Base-by-base conservation (phyloP, 2,113 vertebrate species). In the Cisticola juncidis region DNA sequence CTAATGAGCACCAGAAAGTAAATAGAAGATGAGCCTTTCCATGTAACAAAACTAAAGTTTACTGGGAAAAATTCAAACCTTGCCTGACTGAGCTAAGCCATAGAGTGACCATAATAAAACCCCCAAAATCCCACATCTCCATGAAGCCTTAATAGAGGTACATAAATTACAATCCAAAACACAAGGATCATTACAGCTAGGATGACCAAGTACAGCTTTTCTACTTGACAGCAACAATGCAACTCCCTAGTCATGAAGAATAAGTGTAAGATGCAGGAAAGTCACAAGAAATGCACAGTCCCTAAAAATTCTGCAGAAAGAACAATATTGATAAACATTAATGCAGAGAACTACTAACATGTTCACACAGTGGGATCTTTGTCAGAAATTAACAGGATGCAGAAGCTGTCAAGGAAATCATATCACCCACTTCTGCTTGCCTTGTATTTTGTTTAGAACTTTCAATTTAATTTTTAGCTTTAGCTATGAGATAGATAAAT, bases 331-430 rank as follows among this genome's bases (percentile, higher is more conserved):
- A 53, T 31, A 74, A 84, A 60, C 56, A 57, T 33, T 4, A 28
- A 72, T 35, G 62, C 78, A 90, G 25, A 58, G 47, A 80, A 85
- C 50, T 38, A 57, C 40, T 76, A 53, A 51, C 14, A 20, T 20
- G 82, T 35, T 72, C 40, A 38, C 86, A 76, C 33, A 53, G 25
- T 4, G 31, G 31, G n/a, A 31, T 25, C 51, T 90, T 50, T 78
- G 33, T 72, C 79, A 86, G 54, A 54, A 92, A 86, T 38, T 74
- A 85, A 51, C 0, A 70, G 68, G 35, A 92, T 53, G 70, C 69
- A 81, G 48, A 87, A 80, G 48, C 33, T 88, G 45, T 70, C 71
- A 90, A 38, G 79, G 28, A 86, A 76, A 69, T 90, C 31, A 65
- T 36, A 69, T 88, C n/a, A 60, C 25, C 54, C 79, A 29, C 36